phyloP scores from a whole-genome alignment of 2,797 vertebrate species.

The Muraenolepis orangiensis region DNA sequence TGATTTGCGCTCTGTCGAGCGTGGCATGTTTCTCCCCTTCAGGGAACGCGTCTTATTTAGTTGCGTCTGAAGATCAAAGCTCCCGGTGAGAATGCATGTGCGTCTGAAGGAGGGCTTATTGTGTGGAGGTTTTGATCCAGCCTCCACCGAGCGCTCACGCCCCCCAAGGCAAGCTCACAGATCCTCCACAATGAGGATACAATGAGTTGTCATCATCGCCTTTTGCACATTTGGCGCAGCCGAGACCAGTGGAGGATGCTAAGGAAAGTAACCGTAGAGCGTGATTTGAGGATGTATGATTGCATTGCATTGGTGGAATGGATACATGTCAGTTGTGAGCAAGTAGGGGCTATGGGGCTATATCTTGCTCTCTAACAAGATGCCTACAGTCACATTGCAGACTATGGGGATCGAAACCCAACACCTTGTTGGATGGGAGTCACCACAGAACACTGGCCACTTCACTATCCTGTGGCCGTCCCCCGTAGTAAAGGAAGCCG shows the following conservation, averaged over 20 bases:
- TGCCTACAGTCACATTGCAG: background rate
- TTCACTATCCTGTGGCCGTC: too few species aligned
- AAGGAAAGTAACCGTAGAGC: background rate
- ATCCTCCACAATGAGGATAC: background rate
- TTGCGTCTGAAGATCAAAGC: slow-evolving; percentile 40
- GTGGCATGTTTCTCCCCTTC: slow-evolving; percentile 34
- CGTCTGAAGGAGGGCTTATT: slow-evolving; percentile 1
- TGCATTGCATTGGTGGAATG: background rate
- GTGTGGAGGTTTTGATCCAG: background rate
- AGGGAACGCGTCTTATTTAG: slow-evolving; percentile 16
- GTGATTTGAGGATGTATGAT: background rate
- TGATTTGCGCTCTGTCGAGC: slow-evolving; percentile 37
- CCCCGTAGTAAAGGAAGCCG: background rate
- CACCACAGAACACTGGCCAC: background rate
- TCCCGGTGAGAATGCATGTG: slow-evolving; percentile 3
- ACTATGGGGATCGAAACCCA: background rate
- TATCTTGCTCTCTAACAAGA: background rate
- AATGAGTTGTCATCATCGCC: background rate
- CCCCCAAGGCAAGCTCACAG: background rate
- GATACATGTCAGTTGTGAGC: background rate
- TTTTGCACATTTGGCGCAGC: background rate
- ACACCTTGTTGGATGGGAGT: too few species aligned
- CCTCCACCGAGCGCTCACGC: background rate
- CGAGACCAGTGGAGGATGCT: background rate
- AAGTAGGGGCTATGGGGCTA: background rate